Evolutionary conservation across 1,140 invertebrate genomes (phyloP).

Genomic region (Saccostrea glomerata): DNA sequence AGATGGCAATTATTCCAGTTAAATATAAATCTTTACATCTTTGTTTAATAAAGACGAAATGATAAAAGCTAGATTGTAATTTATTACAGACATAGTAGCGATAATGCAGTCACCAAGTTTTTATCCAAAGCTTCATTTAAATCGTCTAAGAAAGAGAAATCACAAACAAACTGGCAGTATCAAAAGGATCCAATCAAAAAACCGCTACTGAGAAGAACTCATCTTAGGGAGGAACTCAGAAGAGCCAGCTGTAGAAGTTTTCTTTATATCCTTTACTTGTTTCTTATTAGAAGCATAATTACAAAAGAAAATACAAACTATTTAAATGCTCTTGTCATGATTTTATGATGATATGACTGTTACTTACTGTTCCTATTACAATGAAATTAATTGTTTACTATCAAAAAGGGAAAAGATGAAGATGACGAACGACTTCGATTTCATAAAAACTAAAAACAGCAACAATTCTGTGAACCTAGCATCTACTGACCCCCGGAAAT

Average conservation of each 20-base stretch:
- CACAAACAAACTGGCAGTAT: slow-evolving; percentile 61
- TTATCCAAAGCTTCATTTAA: slow-evolving; percentile 67
- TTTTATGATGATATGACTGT: no score
- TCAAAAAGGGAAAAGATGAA: neutral
- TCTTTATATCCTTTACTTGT: slow-evolving; percentile 65
- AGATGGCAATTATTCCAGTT: no score
- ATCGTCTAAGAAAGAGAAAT: slow-evolving; percentile 53
- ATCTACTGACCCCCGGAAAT: no score
- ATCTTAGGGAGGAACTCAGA: slow-evolving; percentile 56
- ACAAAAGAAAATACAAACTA: no score
- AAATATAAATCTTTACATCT: no score
- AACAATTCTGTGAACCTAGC: no score
- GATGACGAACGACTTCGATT: no score
- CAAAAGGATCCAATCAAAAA: slow-evolving; percentile 67
- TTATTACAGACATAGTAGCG: slow-evolving; percentile 58
- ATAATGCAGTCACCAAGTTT: slow-evolving; percentile 64
- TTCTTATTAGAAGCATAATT: neutral
- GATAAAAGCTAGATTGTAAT: neutral
- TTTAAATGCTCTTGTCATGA: no score
- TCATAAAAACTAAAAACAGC: no score
- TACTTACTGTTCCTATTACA: no score
- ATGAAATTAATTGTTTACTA: no score
- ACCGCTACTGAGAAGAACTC: slow-evolving; percentile 63
- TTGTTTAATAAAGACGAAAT: no score
- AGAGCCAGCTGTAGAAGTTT: slow-evolving; percentile 60